A percentile compares a stretch with the other conserved stretches of the same genome.
Conservation (phyloP, 2,797 vertebrate genomes). For the Poecilia picta region DNA sequence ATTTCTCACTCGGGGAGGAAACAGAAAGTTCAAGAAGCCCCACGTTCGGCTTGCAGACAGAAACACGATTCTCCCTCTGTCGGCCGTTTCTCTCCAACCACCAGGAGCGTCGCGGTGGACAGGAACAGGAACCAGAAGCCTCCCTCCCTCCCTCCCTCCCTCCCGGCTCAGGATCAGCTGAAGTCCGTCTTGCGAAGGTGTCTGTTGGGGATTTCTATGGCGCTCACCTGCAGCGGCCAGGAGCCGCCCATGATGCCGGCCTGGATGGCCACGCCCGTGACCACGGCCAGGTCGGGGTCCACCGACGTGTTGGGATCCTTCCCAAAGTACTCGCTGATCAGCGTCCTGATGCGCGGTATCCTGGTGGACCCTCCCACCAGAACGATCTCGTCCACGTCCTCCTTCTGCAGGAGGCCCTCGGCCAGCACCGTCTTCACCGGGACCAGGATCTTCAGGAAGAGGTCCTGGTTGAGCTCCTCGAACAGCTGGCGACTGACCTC, state of each 20-base stretch:
- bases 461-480: conserved; percentile 91
- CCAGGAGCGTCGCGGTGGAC: conserved; percentile 8
- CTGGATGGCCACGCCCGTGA: conserved; percentile 94
- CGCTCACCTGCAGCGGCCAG: conserved; percentile 98
- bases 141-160: neutral
- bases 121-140: neutral
- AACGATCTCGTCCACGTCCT: conserved; percentile 95
- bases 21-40: neutral
- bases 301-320: conserved; percentile 96
- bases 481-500: conserved; percentile 88
- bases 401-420: conserved; percentile 87
- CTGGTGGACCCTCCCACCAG: conserved; percentile 96
- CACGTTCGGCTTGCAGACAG: neutral
- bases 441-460: conserved; percentile 94
- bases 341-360: conserved; percentile 90
- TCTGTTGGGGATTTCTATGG: conserved; percentile 95
- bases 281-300: conserved; percentile 95
- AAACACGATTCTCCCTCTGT: neutral
- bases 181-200: conserved; percentile 95
- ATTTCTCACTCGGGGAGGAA: neutral
- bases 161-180: conserved; percentile 71
- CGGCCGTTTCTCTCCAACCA: neutral
- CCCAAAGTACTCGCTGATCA: conserved; percentile 92
- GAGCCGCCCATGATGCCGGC: conserved; percentile 97
- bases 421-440: conserved; percentile 89